phyloP scores from a whole-genome alignment of 2,113 vertebrate species.

The Nyctereutes procyonoides region DNA sequence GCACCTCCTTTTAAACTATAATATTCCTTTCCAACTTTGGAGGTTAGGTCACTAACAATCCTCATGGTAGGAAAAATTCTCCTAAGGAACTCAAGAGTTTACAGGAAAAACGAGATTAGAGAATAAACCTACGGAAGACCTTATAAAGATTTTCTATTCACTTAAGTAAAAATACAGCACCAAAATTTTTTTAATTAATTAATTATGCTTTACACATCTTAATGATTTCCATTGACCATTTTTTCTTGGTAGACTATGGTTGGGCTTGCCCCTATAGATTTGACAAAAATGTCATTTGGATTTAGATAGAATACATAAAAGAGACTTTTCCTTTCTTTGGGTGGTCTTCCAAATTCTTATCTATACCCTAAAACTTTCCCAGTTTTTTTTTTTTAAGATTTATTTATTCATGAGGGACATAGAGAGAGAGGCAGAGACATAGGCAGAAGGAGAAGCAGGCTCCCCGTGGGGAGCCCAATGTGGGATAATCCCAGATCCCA shows the following conservation, averaged over 20 bases:
- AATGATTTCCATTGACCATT: background rate
- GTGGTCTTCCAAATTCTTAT: background rate
- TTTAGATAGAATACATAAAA: constrained; percentile 32
- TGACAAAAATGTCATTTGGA: constrained; percentile 27
- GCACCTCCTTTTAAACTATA: constrained; percentile 39
- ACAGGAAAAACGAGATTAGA: background rate
- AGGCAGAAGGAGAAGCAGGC: too few relatives aligned
- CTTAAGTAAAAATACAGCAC: constrained; percentile 21
- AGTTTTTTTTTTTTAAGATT: too few relatives aligned
- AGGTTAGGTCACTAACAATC: background rate
- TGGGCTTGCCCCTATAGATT: background rate
- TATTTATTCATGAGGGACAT: too few relatives aligned
- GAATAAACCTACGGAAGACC: background rate
- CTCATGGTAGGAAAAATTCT: background rate
- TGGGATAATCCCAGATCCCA: too few relatives aligned
- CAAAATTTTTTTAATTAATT: background rate
- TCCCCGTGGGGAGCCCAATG: too few relatives aligned
- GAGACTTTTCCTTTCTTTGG: background rate
- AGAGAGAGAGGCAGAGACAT: too few relatives aligned
- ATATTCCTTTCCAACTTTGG: background rate
- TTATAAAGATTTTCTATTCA: background rate
- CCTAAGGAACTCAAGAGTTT: constrained; percentile 9
- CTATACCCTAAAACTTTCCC: constrained; percentile 25
- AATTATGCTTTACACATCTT: background rate
- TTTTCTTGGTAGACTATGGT: background rate